Evolutionary conservation across 1,140 invertebrate genomes (phyloP), one percentile per base, ranked within the genome.

Genomic region (Scaptomyza hsui): DNA sequence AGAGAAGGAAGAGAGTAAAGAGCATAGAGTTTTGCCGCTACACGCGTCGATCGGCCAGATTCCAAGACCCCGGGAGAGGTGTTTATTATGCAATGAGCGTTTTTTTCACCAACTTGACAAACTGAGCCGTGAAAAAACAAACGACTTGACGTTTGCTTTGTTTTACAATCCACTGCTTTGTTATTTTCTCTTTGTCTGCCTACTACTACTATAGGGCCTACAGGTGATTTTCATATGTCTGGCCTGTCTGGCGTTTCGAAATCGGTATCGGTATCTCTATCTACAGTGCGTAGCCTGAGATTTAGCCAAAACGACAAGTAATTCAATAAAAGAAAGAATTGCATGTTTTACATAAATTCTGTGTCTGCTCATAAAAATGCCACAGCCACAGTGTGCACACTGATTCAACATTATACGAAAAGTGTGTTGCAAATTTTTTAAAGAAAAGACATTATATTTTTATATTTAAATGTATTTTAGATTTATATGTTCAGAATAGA

Each of bases 61-160:
- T 39, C 45, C 41, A 26, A 42, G 15, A 35, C 57, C 41, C 61
- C 75, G 42, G 42, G 53, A 60, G 77, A 77, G 82, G 85, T 86
- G 82, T 72, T 86, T 86, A 86, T 86, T 86, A 86, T 88, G 82
- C 82, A 86, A 86, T 74, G 63, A 78, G 37, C 82, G 82, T 86
- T 82, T 88, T 77, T 86, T 86, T 88, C 82, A 88, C 72, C 82
- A 77, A 86, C 82, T 78, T 88, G 82, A 88, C 82, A 86, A 82
- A 72, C 70, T 60, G 56, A 88, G 81, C 70, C 55, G 51, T 78
- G 74, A 82, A 75, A 60, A 49, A 49, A 78, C 78, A 78, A 81
- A 77, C 69, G 74, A 72, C 74, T 71, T 71, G 69, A 41, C 60
- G 42, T 69, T 68, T 42, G 49, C 68, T 71, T 71, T 71, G 68